These are phyloP conservation scores for Aphis gossypii DNA, from an alignment of 1,140 invertebrate species.

Conservation along the genomic window DNA sequence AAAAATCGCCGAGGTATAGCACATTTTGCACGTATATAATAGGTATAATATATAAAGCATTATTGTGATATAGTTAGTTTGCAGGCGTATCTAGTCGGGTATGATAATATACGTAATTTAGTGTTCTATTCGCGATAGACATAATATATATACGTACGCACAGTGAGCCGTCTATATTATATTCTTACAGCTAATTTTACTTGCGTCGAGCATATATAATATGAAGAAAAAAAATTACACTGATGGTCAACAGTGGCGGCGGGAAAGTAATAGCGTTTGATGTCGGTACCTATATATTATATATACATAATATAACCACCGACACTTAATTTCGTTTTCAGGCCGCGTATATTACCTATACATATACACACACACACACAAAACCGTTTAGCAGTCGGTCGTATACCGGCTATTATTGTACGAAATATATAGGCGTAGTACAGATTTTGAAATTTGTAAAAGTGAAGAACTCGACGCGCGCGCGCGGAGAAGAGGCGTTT, in stretches of 20 bases:
- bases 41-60: not conserved
- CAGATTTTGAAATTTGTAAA: slow-evolving; percentile 18
- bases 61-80: not conserved
- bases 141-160: not conserved
- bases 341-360: not conserved
- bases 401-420: slow-evolving; percentile 10
- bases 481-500: not conserved
- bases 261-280: slow-evolving; percentile 2
- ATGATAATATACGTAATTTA: not conserved
- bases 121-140: not conserved
- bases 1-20: not conserved
- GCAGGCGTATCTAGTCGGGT: not conserved
- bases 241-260: not conserved
- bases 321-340: slow-evolving; percentile 16
- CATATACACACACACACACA: not conserved
- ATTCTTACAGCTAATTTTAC: not conserved
- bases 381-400: not conserved
- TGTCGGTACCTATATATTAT: not conserved
- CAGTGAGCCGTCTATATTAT: not conserved
- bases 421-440: not conserved
- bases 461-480: not conserved
- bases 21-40: not conserved
- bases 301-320: not conserved
- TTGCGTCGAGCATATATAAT: not conserved
- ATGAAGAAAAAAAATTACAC: not conserved